Evolutionary conservation across 2,113 vertebrate genomes (phyloP).

Genomic region (Ctenomys sociabilis): DNA sequence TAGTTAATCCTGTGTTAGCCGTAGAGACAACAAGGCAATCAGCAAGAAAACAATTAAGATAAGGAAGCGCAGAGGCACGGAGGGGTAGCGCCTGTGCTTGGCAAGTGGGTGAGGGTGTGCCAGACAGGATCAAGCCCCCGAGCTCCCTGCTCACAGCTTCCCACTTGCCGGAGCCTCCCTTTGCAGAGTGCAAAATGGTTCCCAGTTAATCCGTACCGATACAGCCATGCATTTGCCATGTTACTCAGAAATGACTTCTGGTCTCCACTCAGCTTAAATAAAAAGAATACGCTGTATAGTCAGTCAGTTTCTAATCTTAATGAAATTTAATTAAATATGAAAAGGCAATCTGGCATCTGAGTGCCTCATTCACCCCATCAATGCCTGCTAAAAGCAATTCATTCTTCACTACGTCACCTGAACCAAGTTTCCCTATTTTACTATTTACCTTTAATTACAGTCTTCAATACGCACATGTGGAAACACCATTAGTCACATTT

Average conservation of each 20-base stretch:
- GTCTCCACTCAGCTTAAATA: neutral
- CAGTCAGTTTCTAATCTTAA: constrained; percentile 25
- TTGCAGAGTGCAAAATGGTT: neutral
- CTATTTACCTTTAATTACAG: constrained; percentile 61
- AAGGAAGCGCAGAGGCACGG: neutral
- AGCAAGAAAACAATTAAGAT: constrained; percentile 2
- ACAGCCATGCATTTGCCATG: neutral
- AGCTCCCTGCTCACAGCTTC: neutral
- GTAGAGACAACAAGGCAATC: neutral
- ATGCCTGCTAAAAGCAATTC: constrained; percentile 32
- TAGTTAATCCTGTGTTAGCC: neutral
- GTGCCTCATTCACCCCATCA: constrained; percentile 5
- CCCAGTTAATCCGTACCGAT: neutral
- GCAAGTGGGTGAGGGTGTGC: neutral
- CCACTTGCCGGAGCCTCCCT: neutral
- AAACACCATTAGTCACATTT: constrained; percentile 82
- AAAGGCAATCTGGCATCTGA: constrained; percentile 21
- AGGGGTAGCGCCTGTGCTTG: neutral
- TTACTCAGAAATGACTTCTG: neutral
- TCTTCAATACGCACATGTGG: constrained; percentile 67
- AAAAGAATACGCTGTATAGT: neutral
- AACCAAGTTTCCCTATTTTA: constrained; percentile 56
- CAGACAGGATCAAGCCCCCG: neutral
- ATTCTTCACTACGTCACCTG: neutral
- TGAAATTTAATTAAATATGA: constrained; percentile 28